Percentiles rank a stretch among this genome's conserved stretches.
Evolutionary conservation across 2,113 vertebrate species (phyloP).

Genomic region (Aphyosemion australe): DNA sequence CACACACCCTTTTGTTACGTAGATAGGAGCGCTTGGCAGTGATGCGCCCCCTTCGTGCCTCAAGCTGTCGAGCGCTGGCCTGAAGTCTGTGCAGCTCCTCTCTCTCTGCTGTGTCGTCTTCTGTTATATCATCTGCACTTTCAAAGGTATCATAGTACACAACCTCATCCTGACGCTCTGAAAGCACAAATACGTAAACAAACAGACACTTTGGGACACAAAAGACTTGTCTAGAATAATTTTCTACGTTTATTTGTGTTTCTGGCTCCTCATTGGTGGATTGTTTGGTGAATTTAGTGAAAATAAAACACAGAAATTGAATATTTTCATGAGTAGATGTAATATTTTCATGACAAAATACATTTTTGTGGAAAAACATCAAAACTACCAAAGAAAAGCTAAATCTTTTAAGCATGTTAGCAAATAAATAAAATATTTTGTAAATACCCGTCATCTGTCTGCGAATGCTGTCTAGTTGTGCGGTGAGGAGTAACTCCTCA

Average conservation of each 20-base stretch:
- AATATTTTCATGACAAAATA: no score
- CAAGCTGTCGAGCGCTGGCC: conserved; percentile 90
- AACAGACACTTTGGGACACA: background rate
- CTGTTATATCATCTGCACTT: conserved; percentile 93
- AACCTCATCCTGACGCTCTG: conserved; percentile 88
- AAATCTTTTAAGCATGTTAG: no score
- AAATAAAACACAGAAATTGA: no score
- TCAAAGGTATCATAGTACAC: conserved; percentile 97
- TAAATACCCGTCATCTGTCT: conserved; percentile 88
- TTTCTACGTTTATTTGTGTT: background rate
- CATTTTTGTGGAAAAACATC: no score
- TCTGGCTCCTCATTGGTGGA: background rate
- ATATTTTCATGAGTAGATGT: no score
- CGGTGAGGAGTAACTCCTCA: conserved; percentile 93
- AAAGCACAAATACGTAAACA: conserved; percentile 21
- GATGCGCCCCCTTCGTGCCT: conserved; percentile 93
- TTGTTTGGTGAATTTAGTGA: no score
- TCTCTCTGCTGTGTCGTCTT: conserved; percentile 81
- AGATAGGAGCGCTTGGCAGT: conserved; percentile 98
- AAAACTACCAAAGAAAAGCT: no score
- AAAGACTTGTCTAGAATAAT: background rate
- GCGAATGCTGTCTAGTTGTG: conserved; percentile 93
- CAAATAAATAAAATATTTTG: background rate
- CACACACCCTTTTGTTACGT: conserved; percentile 92
- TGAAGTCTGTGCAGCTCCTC: conserved; percentile 90